Base-by-base conservation (phyloP, 2,888 invertebrate genomes). In the Drosophila anomelani region DNA sequence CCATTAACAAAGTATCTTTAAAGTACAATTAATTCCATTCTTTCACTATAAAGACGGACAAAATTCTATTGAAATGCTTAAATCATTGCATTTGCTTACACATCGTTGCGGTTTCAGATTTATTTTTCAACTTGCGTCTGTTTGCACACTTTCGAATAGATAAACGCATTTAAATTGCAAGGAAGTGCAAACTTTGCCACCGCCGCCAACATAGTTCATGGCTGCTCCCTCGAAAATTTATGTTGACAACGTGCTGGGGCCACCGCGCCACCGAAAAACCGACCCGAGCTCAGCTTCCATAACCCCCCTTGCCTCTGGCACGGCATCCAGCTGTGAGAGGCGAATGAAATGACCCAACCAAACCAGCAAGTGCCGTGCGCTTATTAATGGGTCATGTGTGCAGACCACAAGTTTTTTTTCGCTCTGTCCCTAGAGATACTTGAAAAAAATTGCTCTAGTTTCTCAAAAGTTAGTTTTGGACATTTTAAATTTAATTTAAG, bases 301-400 rank as follows among this genome's bases (percentile, higher is more conserved):
- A 44, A 15, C 23, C 54, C 34, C 23, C 17, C 38, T 20, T 10
- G 54, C 36, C 41, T 39, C 15, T 3, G 20, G 10, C 56, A 32
- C 29, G 8, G 39, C 34, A 53, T 5, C 61, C 41, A 53, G 54
- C 64, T 60, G 64, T 51, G 73, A 54, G 66, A 32, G 38, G 44
- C 53, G 71, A 64, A 67, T 76, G 47, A 79, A 81, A 84, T 79
- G 76, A 62, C 79, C 81, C 77, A 59, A 54, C 58, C 38, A 39
- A 59, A 54, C 49, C 54, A 49, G 59, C 56, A 68, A 82, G 69
- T 75, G 53, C 68, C 69, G 71, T 70, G 80, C 75, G 44, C 83
- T 85, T 82, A 85, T 83, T 82, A 82, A 82, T 82, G 83, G 82
- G 83, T 85, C 85, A 85, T 85, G 85, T 80, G 82, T 85, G 83